Evolutionary conservation across 2,888 invertebrate species (phyloP).

Genomic region (Eupeodes latifasciatus): DNA sequence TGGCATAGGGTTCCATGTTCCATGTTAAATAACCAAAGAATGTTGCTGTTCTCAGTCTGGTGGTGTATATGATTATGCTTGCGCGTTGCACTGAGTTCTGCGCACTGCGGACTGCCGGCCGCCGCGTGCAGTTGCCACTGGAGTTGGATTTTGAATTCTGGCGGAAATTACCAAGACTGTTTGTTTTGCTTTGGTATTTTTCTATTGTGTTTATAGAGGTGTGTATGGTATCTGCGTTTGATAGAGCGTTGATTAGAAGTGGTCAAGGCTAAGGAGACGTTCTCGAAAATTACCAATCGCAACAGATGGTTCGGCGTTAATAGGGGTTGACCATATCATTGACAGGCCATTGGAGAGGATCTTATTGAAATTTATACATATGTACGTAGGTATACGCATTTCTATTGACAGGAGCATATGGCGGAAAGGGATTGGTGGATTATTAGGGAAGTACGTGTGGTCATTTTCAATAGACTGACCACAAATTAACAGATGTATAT

Average conservation of each 20-base stretch:
- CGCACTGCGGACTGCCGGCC: too few relatives aligned
- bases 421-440: slow-evolving; percentile 49
- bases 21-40: background rate
- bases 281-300: background rate
- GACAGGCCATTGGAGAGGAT: slow-evolving; percentile 44
- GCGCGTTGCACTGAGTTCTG: background rate
- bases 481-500: slow-evolving; percentile 16
- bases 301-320: slow-evolving; percentile 69
- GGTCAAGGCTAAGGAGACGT: slow-evolving; percentile 40
- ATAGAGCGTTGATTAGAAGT: slow-evolving; percentile 58
- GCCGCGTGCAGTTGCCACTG: slow-evolving; percentile 53
- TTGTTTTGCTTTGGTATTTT: slow-evolving; percentile 4
- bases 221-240: background rate
- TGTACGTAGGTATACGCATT: slow-evolving; percentile 1
- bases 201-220: background rate
- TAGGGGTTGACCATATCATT: slow-evolving; percentile 43
- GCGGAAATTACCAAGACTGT: slow-evolving; percentile 60
- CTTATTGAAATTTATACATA: slow-evolving; percentile 47
- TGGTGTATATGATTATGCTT: too few relatives aligned
- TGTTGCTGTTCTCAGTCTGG: background rate
- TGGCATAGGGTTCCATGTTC: slow-evolving; percentile 14
- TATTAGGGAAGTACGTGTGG: slow-evolving; percentile 36
- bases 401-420: slow-evolving; percentile 64
- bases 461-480: slow-evolving; percentile 36
- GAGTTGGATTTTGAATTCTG: slow-evolving; percentile 58